Evolutionary conservation across 2,113 vertebrate genomes (phyloP).

Genomic region (Cynoglossus semilaevis): DNA sequence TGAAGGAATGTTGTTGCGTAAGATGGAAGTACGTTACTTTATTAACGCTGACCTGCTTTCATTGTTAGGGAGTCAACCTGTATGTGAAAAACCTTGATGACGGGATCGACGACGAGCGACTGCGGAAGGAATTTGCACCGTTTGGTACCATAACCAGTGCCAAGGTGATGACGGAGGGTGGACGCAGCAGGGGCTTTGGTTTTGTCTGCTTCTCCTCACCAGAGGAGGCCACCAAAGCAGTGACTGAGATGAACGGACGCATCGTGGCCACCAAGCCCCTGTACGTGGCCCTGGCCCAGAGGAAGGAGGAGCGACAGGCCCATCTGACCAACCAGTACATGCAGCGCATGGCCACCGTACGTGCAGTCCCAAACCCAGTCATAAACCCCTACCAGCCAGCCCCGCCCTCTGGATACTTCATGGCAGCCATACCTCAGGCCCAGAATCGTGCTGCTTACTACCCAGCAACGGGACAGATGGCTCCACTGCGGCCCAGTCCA

Average conservation of each 20-base stretch:
- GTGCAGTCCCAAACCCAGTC: conserved; percentile 92
- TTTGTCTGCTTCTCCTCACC: conserved; percentile 98
- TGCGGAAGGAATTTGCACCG: conserved; percentile 92
- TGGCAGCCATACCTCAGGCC: conserved; percentile 96
- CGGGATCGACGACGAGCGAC: conserved; percentile 92
- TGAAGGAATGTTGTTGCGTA: too few species aligned
- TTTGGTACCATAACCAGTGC: conserved; percentile 98
- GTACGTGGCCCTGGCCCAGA: conserved; percentile 94
- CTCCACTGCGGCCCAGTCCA: conserved; percentile 91
- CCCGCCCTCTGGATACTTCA: conserved; percentile 95
- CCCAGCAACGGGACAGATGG: conserved; percentile 87
- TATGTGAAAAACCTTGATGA: conserved; percentile 99
- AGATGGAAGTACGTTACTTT: neutral
- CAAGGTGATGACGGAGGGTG: conserved; percentile 98
- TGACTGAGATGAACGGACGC: conserved; percentile 97
- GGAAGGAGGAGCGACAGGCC: conserved; percentile 97
- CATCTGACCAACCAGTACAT: conserved; percentile 98
- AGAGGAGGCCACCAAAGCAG: conserved; percentile 97
- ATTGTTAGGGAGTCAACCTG: conserved; percentile 90
- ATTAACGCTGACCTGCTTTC: neutral
- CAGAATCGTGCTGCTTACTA: conserved; percentile 96
- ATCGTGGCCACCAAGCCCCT: conserved; percentile 96
- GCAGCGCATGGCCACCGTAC: conserved; percentile 94
- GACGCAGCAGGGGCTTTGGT: conserved; percentile 96
- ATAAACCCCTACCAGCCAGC: conserved; percentile 96